Evolutionary conservation across 2,888 invertebrate genomes (phyloP).

Genomic region (Xestia sexstrigata): DNA sequence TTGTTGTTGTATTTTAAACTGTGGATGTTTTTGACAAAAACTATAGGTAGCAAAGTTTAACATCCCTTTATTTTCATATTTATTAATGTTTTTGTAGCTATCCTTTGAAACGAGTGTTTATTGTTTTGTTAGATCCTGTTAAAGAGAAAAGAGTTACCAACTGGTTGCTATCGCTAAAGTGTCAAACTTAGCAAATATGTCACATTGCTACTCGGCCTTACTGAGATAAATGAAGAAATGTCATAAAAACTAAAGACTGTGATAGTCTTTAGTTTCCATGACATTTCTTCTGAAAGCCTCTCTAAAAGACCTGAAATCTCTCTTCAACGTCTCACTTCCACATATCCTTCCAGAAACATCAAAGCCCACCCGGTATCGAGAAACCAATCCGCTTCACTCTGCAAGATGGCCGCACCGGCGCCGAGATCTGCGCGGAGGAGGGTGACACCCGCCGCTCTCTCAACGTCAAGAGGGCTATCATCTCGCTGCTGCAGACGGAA

Average conservation of each 20-base stretch:
- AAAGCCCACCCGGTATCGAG: constrained; percentile 91
- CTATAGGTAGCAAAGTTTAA: not conserved
- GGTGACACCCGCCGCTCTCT: constrained; percentile 95
- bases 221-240: not conserved
- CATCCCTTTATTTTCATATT: not conserved
- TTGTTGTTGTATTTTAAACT: too few relatives aligned
- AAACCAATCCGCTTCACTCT: constrained; percentile 94
- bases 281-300: not conserved
- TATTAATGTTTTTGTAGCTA: not conserved
- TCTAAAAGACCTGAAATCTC: not conserved
- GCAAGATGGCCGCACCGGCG: constrained; percentile 94
- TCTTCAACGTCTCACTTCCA: not conserved
- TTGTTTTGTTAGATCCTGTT: not conserved
- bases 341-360: constrained; percentile 80
- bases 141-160: not conserved
- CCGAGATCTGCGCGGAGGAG: constrained; percentile 94
- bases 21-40: not conserved
- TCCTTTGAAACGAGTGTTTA: not conserved
- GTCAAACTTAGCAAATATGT: not conserved
- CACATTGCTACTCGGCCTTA: not conserved
- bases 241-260: too few relatives aligned
- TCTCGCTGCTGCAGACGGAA: constrained; percentile 94
- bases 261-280: not conserved
- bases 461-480: constrained; percentile 97
- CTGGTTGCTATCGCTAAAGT: not conserved